A percentile compares a stretch with the other conserved stretches of the same genome.
phyloP scores from a whole-genome alignment of 37 sponge, comb jelly and placozoan species.

The Aplysina aerophoba region DNA sequence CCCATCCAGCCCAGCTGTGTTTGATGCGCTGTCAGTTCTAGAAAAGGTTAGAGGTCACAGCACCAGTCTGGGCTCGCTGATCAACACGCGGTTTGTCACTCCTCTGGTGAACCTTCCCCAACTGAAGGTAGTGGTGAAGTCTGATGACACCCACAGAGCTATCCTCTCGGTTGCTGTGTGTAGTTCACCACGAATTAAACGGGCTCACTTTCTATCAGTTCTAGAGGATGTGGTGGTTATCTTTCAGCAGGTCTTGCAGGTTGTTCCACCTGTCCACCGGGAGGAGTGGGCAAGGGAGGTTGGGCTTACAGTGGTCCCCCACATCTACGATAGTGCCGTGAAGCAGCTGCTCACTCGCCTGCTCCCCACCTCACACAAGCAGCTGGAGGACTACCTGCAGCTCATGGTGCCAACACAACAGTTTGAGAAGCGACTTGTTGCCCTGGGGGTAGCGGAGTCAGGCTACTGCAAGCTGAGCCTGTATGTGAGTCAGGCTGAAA shows the following conservation, averaged over 20 bases:
- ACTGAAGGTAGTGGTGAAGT: background rate
- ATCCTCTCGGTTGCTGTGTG: background rate
- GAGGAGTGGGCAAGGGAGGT: conserved; percentile 13
- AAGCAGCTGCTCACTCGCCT: background rate
- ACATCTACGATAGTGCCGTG: background rate
- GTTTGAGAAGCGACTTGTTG: background rate
- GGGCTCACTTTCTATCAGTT: background rate
- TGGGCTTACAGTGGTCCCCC: background rate
- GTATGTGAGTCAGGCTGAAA: conserved; percentile 56
- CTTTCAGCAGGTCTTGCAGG: background rate
- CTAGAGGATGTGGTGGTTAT: background rate
- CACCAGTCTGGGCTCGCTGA: background rate
- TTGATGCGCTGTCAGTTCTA: background rate
- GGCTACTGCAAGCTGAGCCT: conserved; percentile 54
- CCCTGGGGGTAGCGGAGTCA: background rate
- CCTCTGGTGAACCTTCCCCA: background rate
- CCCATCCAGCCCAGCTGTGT: background rate
- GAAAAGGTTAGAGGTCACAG: background rate
- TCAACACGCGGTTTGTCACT: background rate
- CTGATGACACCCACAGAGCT: background rate
- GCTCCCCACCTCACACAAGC: background rate
- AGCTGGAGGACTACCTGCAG: background rate
- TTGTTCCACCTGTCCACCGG: background rate
- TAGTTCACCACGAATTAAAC: background rate
- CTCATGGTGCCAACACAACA: background rate